Evolutionary conservation across 2,888 invertebrate genomes (phyloP).

Genomic region (Caenorhabditis sinica): DNA sequence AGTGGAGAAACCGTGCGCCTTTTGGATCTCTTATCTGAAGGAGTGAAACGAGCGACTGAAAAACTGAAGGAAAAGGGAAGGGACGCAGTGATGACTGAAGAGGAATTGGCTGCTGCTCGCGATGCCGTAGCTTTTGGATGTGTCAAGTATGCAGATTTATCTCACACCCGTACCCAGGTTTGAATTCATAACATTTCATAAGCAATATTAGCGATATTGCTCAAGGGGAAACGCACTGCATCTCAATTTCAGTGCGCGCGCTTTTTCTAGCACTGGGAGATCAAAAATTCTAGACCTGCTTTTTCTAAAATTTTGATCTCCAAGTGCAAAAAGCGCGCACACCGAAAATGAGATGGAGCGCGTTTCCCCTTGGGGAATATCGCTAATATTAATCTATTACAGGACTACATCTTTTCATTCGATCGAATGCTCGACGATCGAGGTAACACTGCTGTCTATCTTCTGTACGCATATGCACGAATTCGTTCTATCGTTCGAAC

Average conservation of each 20-base stretch:
- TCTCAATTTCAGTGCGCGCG: no score
- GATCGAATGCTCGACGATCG: conserved; percentile 99
- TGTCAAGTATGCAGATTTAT: conserved; percentile 97
- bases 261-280: no score
- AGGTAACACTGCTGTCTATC: conserved; percentile 98
- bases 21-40: conserved; percentile 93
- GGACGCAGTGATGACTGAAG: conserved; percentile 80
- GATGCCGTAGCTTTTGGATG: conserved; percentile 97
- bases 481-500: conserved; percentile 87
- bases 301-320: no score
- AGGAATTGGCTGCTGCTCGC: conserved; percentile 77
- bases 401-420: conserved; percentile 97
- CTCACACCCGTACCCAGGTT: conserved; percentile 90
- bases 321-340: no score
- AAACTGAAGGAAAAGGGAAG: conserved; percentile 85
- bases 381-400: no score
- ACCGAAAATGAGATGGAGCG: no score
- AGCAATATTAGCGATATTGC: conserved; percentile 57
- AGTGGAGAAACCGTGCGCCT: conserved; percentile 96
- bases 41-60: conserved; percentile 84
- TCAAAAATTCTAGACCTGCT: no score
- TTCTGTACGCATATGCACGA: conserved; percentile 94
- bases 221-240: no score
- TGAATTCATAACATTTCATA: background rate
- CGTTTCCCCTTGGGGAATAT: no score